Percentiles rank a stretch among this genome's conserved stretches.
Conservation (phyloP, 2,113 vertebrate species). For the Melanocharis versteri region DNA sequence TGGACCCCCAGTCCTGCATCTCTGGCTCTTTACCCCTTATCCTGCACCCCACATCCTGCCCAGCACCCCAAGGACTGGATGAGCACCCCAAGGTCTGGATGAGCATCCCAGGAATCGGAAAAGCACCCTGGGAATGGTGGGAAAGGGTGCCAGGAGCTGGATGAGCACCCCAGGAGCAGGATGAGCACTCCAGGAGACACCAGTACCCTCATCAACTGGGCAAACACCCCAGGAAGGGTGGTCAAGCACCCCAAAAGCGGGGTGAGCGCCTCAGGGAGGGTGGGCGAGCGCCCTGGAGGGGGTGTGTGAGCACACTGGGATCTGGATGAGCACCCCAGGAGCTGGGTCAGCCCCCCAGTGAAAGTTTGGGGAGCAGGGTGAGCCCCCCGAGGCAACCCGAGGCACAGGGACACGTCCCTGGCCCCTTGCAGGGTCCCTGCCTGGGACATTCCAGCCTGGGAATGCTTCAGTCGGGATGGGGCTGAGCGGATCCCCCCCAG, state of each 20-base stretch:
- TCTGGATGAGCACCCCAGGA: too few species aligned
- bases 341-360: background rate
- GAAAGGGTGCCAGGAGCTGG: rapidly evolving
- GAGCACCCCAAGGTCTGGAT: background rate
- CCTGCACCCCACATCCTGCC: background rate
- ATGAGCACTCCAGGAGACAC: too few species aligned
- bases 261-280: background rate
- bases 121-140: background rate
- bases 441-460: background rate
- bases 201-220: too few species aligned
- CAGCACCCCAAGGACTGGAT: background rate
- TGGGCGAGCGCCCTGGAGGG: background rate
- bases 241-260: background rate
- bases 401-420: rapidly evolving
- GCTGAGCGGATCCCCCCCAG: rapidly evolving
- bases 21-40: background rate
- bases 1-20: background rate
- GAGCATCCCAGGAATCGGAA: background rate
- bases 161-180: background rate
- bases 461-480: rapidly evolving
- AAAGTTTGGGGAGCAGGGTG: rapidly evolving
- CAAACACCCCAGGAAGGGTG: rapidly evolving
- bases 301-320: background rate
- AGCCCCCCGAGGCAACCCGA: rapidly evolving
- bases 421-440: background rate